Conservation (phyloP, 2,888 invertebrate species). For the Timandra comae region DNA sequence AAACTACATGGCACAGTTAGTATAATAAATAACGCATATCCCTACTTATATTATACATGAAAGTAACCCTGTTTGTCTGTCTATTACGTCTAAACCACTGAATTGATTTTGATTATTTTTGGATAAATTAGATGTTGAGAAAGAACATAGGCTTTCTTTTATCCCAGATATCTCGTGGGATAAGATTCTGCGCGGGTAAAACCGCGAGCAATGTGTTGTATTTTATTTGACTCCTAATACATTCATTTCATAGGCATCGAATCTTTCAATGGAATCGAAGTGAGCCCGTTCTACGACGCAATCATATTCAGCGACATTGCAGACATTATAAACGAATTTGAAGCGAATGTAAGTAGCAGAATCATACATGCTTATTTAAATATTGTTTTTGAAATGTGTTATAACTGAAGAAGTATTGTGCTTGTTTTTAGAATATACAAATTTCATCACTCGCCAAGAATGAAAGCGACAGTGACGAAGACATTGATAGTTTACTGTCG, state of each 20-base stretch:
- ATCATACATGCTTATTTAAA: neutral
- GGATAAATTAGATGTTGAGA: slow-evolving; percentile 7
- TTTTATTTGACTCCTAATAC: too few species aligned
- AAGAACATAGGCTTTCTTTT: slow-evolving; percentile 4
- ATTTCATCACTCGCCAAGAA: slow-evolving; percentile 36
- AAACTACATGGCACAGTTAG: too few species aligned
- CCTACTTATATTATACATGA: too few species aligned
- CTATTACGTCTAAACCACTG: too few species aligned
- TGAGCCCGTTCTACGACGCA: slow-evolving; percentile 54
- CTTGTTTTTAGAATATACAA: slow-evolving; percentile 47
- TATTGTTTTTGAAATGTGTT: neutral
- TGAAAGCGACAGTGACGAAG: slow-evolving; percentile 57
- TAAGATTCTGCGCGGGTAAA: too few species aligned
- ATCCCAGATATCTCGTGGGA: too few species aligned
- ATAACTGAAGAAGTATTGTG: neutral
- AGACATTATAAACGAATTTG: slow-evolving; percentile 58
- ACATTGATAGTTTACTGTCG: slow-evolving; percentile 51
- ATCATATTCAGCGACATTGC: slow-evolving; percentile 62
- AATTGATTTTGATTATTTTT: too few species aligned
- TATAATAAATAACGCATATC: too few species aligned
- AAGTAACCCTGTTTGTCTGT: too few species aligned
- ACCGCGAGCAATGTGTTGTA: too few species aligned
- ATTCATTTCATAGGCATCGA: slow-evolving; percentile 14
- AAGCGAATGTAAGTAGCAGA: slow-evolving; percentile 42
- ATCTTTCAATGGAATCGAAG: slow-evolving; percentile 39